Evolutionary conservation across 2,113 vertebrate species (phyloP), one percentile per base, ranked within the genome.

Genomic region (cattle (Bos taurus)): DNA sequence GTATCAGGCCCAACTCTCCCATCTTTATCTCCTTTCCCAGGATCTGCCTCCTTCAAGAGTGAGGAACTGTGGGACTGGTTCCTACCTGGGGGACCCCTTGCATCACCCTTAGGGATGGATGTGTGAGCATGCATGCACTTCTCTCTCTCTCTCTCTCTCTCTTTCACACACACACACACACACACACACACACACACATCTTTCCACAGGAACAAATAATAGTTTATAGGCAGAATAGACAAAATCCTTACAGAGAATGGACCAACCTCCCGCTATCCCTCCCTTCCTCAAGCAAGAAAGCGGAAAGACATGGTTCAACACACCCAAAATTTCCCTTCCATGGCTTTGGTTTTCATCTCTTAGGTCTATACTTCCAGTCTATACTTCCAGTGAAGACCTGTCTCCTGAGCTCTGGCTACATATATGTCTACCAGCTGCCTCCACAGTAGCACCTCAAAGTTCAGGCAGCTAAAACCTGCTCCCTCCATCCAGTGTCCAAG

Each of bases 211-310:
- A 57, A 43, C 11, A 62, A 77, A 60, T 46, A 62, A n/a, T 1
- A 52, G 43, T 84, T 85, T 48, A 33, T 13, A 74, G n/a, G 28
- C 28, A 86, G 28, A 90, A 25, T 11, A 60, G 71, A 9, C 17
- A 77, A 80, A 85, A 71, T 85, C 57, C 28, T 50, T 50, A 17
- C 33, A 91, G 40, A 59, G n/a, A 78, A 67, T 62, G 28, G 7
- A 46, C 16, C 4, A 3, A 11, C 48, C 1, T 1, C n/a, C 12
- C 2, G 0, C 33, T 21, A 43, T 11, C 6, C 48, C 3, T 25
- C n/a, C 12, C 5, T 10, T 13, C 78, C 48, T 43, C 71, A 3
- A 30, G 54, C 40, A 36, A 10, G 7, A 19, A 86, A 48, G 26
- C 48, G 54, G 28, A 54, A 25, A 40, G 33, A 43, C 17, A 0